Percentiles rank a stretch among this genome's conserved stretches.
These are phyloP conservation scores for Bambusicola thoracicus DNA, from an alignment of 2,113 vertebrate genomes.

Conservation along the genomic window DNA sequence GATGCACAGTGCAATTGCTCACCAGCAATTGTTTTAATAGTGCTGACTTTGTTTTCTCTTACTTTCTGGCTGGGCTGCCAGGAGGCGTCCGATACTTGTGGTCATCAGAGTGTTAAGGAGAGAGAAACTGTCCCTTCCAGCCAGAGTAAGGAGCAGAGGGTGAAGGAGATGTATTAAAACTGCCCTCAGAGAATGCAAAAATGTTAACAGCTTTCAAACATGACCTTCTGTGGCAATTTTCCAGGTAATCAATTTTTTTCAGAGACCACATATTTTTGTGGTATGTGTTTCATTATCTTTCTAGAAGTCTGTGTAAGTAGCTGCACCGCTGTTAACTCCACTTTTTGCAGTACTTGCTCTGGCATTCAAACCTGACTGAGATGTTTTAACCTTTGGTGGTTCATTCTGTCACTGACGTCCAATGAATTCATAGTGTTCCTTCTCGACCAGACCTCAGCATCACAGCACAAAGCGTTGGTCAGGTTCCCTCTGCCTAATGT, in stretches of 20 bases:
- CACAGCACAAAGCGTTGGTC: neutral
- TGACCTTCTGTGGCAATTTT: neutral
- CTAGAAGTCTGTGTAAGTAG: neutral
- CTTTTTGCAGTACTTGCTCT: neutral
- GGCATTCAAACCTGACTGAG: neutral
- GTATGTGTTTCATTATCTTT: neutral
- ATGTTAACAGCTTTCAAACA: neutral
- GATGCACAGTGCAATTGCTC: neutral
- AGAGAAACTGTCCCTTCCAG: neutral
- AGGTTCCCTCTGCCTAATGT: neutral
- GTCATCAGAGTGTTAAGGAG: neutral
- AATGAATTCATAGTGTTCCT: neutral
- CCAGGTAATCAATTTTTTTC: neutral
- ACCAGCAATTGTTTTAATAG: neutral
- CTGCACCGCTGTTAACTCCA: neutral
- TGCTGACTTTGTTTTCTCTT: neutral
- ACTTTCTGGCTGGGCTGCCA: neutral
- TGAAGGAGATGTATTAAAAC: neutral
- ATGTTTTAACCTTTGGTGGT: neutral
- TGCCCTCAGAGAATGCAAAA: neutral
- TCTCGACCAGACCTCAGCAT: neutral
- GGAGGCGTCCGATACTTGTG: no score
- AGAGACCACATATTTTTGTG: neutral
- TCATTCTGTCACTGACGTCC: neutral
- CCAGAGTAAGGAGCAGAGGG: neutral